Evolutionary conservation across 92 coral and sea anemone species (phyloP), one percentile per base, ranked within the genome.

Genomic region (Palythoa caribaeorum): DNA sequence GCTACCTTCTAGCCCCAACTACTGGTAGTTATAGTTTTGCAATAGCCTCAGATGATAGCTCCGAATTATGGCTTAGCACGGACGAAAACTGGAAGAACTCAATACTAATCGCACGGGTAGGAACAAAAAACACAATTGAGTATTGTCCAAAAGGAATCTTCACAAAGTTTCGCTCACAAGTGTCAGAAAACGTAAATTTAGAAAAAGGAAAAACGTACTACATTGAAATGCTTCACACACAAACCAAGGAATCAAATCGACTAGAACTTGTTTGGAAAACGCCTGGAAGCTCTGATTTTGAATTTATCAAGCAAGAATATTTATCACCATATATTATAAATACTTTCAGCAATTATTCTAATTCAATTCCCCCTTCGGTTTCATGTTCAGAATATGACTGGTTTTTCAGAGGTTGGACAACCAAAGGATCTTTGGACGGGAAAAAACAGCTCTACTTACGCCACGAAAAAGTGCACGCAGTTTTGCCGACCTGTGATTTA

Each of bases 141-240:
- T 78, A 78, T 57, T 78, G 83, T 57, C 83, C 71, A 15, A 78
- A 78, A 78, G 83, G 83, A 78, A 40, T 78, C 21, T 78, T 35
- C 20, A 78, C 71, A 57, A 78, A 78, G 51, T 78, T 78, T 78
- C 66, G 70, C 50, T 78, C 83, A 40, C 83, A 78, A 78, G 38
- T 78, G 12, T 70, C 83, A 11, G 71, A 55, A 35, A 35, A 55
- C 21, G 7, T 78, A 55, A 63, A 1, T 40, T 54, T 78, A 38
- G 9, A 78, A 37, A 57, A 78, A 19, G 83, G 83, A 54, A 70
- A 38, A 54, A 78, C 37, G 37, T 78, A 78, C 35, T 78, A 54
- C 48, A 57, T 78, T 35, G 83, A 78, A 38, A 57, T 78, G 39
- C 83, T 78, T 16, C 83, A 78, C 47, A 60, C 47, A 2, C 48